phyloP scores from a whole-genome alignment of 2,113 vertebrate genomes.

The Bostrychus sinensis region DNA sequence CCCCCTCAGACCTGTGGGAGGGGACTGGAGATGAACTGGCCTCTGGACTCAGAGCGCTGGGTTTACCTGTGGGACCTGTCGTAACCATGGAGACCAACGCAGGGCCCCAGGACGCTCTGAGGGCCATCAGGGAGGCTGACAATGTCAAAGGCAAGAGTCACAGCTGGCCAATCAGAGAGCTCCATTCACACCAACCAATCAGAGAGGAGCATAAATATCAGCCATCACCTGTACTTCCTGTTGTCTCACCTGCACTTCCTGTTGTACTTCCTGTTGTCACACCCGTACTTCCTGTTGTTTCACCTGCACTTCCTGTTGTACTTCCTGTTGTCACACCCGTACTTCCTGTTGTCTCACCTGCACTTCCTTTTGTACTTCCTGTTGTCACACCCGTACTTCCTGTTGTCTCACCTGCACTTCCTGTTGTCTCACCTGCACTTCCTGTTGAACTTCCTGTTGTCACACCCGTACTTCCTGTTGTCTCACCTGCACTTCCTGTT shows the following conservation, averaged over 20 bases:
- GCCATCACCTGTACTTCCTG: neutral
- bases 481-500: no score
- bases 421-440: neutral
- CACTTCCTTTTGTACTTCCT: neutral
- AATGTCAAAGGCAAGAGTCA: conserved; percentile 82
- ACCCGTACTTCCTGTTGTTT: neutral
- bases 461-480: neutral
- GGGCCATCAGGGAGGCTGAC: conserved; percentile 63
- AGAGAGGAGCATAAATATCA: no score
- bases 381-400: neutral
- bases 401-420: neutral
- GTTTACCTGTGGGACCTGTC: conserved; percentile 80
- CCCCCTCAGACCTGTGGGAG: conserved; percentile 80
- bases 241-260: neutral
- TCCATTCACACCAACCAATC: neutral
- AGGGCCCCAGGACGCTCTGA: conserved; percentile 68
- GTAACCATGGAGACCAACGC: conserved; percentile 68
- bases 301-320: no score
- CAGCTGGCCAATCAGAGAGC: neutral
- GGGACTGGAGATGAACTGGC: conserved; percentile 80
- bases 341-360: conserved; percentile 14
- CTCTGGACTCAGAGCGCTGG: conserved; percentile 69
- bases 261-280: neutral
- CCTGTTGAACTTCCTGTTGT: neutral
- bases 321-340: neutral